Percentiles rank a stretch among this genome's conserved stretches.
Conservation (phyloP, 2,113 vertebrate species). For the Engystomops pustulosus region DNA sequence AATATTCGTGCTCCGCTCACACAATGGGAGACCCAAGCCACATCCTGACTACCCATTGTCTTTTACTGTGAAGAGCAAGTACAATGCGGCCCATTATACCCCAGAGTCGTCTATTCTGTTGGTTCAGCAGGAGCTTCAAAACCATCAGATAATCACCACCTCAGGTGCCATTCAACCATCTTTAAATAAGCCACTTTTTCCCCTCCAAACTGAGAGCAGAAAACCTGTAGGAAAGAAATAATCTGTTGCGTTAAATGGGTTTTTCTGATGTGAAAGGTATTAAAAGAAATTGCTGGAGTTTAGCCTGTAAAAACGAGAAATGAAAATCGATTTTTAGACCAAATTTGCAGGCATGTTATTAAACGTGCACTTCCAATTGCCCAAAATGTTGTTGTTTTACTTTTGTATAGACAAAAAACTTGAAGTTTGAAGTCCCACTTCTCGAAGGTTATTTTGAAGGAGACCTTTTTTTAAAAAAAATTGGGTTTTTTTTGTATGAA, state of each 20-base stretch:
- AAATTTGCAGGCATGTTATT: conserved; percentile 50
- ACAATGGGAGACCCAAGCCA: conserved; percentile 43
- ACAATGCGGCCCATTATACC: conserved; percentile 57
- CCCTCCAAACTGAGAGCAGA: conserved; percentile 45
- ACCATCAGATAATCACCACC: conserved; percentile 57
- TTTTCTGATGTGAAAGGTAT: conserved; percentile 58
- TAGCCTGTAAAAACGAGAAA: conserved; percentile 49
- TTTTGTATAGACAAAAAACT: background rate
- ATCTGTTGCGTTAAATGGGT: conserved; percentile 56
- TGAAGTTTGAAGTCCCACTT: background rate
- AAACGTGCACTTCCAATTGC: conserved; percentile 14
- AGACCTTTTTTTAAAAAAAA: background rate
- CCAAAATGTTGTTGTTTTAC: background rate
- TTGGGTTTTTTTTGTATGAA: too few species aligned
- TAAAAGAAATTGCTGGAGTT: conserved; percentile 57
- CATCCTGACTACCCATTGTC: conserved; percentile 52
- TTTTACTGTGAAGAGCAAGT: conserved; percentile 50
- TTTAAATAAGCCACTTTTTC: conserved; percentile 52
- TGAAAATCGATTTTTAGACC: conserved; percentile 49
- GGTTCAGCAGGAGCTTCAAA: conserved; percentile 51
- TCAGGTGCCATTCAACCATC: conserved; percentile 57
- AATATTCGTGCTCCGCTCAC: conserved; percentile 39
- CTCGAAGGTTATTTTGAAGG: background rate
- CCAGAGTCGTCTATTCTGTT: conserved; percentile 57
- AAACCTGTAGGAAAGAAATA: conserved; percentile 58